Evolutionary conservation across 1,140 invertebrate genomes (phyloP), one percentile per base, ranked within the genome.

Genomic region (Drosophila bifasciata): DNA sequence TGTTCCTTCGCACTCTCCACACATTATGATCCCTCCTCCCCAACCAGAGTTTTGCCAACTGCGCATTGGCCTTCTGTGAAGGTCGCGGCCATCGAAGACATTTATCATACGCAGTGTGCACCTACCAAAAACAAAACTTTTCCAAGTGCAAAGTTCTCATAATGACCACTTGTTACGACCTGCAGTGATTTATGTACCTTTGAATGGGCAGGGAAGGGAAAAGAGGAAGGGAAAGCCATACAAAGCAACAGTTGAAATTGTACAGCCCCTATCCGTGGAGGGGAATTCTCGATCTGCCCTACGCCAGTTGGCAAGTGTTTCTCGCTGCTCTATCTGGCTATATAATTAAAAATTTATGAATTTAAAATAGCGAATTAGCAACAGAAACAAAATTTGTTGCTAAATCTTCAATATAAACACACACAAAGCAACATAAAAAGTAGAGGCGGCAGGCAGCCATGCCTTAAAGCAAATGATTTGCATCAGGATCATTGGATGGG

Each of bases 321-420:
- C 41, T 63, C 44, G 48, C 67, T 57, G 68, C 67, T n/a, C 56
- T 59, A 63, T 73, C 52, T 69, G 81, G 81, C 59, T 78, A 56
- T 76, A 88, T 83, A 88, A 88, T 88, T 88, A 88, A 88, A 56
- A 88, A 83, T 88, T 83, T 88, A 83, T 83, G 83, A 73, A 88
- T 79, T 83, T 80, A 76, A 81, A 88, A 86, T 79, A 83, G 78
- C 83, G 63, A 81, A 88, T 81, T 81, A 88, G 78, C 64, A 88
- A 83, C 70, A 88, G 88, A 88, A 86, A 83, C 70, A 81, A 81
- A 81, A 81, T 69, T 66, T 61, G 43, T 44, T 59, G 39, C 32
- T 13, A 49, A 73, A 58, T 66, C 48, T 48, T 21, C 45, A 70
- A 86, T 81, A 80, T 86, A 86, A 85, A 81, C 73, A 85, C 43